Conservation (phyloP, 1,140 invertebrate genomes). For the Plodia interpunctella region DNA sequence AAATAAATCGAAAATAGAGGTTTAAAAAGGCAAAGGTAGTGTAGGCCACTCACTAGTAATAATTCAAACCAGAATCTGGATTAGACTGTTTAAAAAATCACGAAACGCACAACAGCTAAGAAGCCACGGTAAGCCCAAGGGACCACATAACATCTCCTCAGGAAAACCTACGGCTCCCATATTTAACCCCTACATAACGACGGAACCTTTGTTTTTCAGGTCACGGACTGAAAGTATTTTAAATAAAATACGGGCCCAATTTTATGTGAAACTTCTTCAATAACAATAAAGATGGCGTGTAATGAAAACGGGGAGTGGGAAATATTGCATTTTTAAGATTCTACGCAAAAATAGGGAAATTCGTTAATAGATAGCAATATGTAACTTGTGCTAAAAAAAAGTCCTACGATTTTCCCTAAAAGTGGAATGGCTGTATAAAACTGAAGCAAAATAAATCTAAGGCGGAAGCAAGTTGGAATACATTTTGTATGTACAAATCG, state of each 20-base stretch:
- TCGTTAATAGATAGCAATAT: too few relatives aligned
- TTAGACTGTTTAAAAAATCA: conserved; percentile 9
- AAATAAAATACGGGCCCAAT: conserved; percentile 5
- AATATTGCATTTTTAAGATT: not conserved
- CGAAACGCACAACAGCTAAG: conserved; percentile 5
- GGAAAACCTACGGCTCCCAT: conserved; percentile 5
- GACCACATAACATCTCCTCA: conserved; percentile 6
- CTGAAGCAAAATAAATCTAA: too few relatives aligned
- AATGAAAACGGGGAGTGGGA: not conserved
- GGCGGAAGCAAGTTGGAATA: too few relatives aligned
- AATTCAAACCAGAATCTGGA: not conserved
- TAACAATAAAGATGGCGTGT: conserved; percentile 7
- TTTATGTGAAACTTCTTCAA: conserved; percentile 4
- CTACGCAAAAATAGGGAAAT: not conserved
- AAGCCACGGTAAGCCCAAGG: not conserved
- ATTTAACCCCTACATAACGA: conserved; percentile 4
- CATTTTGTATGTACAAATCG: too few relatives aligned
- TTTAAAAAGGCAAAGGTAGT: too few relatives aligned
- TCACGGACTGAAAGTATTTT: conserved; percentile 4
- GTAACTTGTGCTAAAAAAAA: too few relatives aligned
- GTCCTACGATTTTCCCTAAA: too few relatives aligned
- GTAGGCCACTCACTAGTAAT: not conserved
- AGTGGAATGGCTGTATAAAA: too few relatives aligned
- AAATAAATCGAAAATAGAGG: too few relatives aligned
- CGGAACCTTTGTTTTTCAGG: conserved; percentile 5